Evolutionary conservation across 1,140 invertebrate genomes (phyloP).

Genomic region (Lepidurus packardi): DNA sequence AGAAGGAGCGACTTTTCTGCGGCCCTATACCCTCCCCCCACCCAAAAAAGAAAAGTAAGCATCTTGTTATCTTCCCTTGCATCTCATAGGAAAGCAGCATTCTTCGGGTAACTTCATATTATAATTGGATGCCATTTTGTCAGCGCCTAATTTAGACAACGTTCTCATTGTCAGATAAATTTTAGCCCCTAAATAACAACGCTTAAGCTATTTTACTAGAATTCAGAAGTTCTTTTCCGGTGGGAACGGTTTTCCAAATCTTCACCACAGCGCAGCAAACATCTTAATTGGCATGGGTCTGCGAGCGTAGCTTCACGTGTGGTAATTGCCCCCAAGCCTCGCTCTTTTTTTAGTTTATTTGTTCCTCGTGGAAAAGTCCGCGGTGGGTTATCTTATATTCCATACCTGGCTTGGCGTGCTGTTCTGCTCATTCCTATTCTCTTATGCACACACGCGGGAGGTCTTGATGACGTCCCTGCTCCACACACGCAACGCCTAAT

Average conservation of each 20-base stretch:
- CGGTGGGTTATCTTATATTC: slow-evolving; percentile 15
- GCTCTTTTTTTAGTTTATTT: background rate
- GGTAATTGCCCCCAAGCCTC: slow-evolving; percentile 14
- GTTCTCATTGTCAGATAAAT: background rate
- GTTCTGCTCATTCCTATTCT: slow-evolving; percentile 10
- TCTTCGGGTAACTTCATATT: slow-evolving; percentile 7
- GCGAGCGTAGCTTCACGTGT: background rate
- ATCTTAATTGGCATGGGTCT: background rate
- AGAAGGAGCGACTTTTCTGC: slow-evolving; percentile 1
- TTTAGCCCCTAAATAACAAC: background rate
- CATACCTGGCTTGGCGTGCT: slow-evolving; percentile 16
- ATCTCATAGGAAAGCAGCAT: slow-evolving; percentile 10
- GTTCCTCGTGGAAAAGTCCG: background rate
- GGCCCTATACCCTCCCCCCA: background rate
- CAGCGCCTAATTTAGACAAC: background rate
- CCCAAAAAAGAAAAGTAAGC: background rate
- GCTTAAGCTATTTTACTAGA: background rate
- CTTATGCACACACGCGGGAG: slow-evolving; percentile 17
- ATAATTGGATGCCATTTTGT: slow-evolving; percentile 10
- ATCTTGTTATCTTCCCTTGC: slow-evolving; percentile 13
- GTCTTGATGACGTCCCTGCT: slow-evolving; percentile 13
- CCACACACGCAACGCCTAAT: slow-evolving; percentile 6
- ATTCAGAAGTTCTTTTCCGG: background rate
- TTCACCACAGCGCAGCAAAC: background rate
- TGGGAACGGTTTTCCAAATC: background rate